Evolutionary conservation across 1,140 invertebrate genomes (phyloP).

Genomic region (Cepaea nemoralis): DNA sequence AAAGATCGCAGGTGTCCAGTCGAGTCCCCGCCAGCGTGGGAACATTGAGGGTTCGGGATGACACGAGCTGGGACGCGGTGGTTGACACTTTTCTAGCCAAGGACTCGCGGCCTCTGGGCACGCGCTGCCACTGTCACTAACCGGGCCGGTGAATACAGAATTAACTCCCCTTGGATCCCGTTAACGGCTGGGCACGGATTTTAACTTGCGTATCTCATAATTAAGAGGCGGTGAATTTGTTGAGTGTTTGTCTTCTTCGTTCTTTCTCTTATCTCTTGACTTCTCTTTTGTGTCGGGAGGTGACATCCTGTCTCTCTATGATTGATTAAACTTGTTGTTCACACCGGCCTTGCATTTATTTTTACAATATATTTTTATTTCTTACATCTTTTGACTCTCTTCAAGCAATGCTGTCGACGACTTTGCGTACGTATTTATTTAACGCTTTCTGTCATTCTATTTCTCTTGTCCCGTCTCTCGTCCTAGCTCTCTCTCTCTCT

Average conservation of each 20-base stretch:
- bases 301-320: no score
- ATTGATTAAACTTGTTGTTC: no score
- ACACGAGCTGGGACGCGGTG: slow-evolving; percentile 27
- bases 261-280: no score
- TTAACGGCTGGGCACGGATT: neutral
- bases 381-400: no score
- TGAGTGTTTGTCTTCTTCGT: no score
- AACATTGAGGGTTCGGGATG: neutral
- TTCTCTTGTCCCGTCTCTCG: neutral
- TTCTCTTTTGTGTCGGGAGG: no score
- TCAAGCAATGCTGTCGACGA: no score
- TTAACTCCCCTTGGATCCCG: neutral
- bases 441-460: neutral
- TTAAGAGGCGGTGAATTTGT: no score
- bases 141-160: neutral
- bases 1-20: slow-evolving; percentile 2
- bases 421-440: no score
- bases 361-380: no score
- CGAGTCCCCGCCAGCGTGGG: neutral
- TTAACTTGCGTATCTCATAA: neutral
- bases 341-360: no score
- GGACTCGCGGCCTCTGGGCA: slow-evolving; percentile 1
- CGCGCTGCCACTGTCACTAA: slow-evolving; percentile 14
- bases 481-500: slow-evolving; percentile 14
- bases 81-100: slow-evolving; percentile 15